Conservation (phyloP, 2,797 vertebrate genomes). For the Microctenopoma steveboyesi region DNA sequence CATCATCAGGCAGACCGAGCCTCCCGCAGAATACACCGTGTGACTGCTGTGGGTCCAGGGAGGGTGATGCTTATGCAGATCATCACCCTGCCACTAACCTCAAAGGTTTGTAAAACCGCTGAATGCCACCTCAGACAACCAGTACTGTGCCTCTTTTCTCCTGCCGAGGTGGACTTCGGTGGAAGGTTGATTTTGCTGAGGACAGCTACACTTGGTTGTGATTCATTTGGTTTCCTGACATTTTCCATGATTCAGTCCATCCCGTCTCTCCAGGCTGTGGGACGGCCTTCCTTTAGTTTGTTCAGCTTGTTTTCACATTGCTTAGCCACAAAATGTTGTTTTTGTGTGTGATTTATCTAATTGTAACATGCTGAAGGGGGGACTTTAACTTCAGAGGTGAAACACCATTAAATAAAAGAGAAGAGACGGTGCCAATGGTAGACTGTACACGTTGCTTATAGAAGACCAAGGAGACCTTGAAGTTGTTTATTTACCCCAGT, state of each 20-base stretch:
- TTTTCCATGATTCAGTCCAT: constrained; percentile 43
- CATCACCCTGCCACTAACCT: constrained; percentile 51
- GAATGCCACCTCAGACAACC: constrained; percentile 44
- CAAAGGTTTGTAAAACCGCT: constrained; percentile 40
- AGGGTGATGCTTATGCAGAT: constrained; percentile 50
- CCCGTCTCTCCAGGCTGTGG: constrained; percentile 33
- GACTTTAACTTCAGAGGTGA: constrained; percentile 64
- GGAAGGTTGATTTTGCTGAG: constrained; percentile 50
- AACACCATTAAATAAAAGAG: constrained; percentile 64
- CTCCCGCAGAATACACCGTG: constrained; percentile 43
- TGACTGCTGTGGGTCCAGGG: constrained; percentile 50
- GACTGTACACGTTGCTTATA: constrained; percentile 56
- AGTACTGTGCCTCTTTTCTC: constrained; percentile 37
- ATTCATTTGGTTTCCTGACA: constrained; percentile 48
- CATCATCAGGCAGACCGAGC: constrained; percentile 46
- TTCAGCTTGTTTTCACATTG: constrained; percentile 59
- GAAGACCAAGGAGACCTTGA: constrained; percentile 53
- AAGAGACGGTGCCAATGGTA: constrained; percentile 60
- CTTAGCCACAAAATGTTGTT: constrained; percentile 56
- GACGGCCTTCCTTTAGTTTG: constrained; percentile 33
- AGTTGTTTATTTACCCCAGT: constrained; percentile 57
- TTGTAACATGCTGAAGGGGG: constrained; percentile 60
- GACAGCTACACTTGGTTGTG: constrained; percentile 42
- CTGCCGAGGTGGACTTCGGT: constrained; percentile 33
- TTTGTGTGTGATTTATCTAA: constrained; percentile 68